Percentiles rank a stretch among this genome's conserved stretches.
These are phyloP conservation scores for Eunapius fragilis DNA, from an alignment of 37 sponge, comb jelly and placozoan genomes.

Conservation along the genomic window DNA sequence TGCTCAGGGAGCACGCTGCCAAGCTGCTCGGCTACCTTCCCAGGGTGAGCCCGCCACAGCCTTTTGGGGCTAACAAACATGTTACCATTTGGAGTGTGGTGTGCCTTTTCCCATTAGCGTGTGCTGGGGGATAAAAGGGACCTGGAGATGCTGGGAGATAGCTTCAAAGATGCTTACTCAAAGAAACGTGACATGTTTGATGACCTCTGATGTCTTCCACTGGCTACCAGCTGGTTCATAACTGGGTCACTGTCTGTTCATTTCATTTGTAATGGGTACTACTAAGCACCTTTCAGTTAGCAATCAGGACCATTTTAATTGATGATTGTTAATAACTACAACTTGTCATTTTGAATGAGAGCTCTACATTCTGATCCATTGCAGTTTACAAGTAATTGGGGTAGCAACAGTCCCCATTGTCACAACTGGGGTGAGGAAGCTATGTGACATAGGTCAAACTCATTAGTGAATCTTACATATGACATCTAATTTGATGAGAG, in stretches of 20 bases:
- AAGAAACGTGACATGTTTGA: conserved; percentile 76
- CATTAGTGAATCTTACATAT: too few species aligned
- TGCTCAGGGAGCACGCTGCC: conserved; percentile 91
- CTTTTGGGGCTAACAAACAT: too few species aligned
- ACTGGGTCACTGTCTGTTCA: not conserved
- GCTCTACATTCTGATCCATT: too few species aligned
- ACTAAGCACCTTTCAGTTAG: not conserved
- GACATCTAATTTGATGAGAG: too few species aligned
- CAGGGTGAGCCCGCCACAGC: conserved; percentile 45
- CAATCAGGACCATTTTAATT: too few species aligned
- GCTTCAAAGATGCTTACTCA: conserved; percentile 76
- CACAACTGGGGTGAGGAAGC: too few species aligned
- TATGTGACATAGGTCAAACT: too few species aligned
- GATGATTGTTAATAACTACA: too few species aligned
- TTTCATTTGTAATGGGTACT: not conserved
- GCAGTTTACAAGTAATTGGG: too few species aligned
- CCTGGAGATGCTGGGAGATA: conserved; percentile 66
- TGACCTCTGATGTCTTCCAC: conserved; percentile 30
- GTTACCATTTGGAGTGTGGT: not conserved
- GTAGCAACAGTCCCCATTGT: too few species aligned
- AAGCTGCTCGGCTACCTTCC: conserved; percentile 93
- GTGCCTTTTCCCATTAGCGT: conserved; percentile 53
- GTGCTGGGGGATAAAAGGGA: conserved; percentile 81
- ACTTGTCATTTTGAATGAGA: too few species aligned
- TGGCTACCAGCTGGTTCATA: not conserved